These are phyloP conservation scores for Thecocarcelia acutangulata DNA, from an alignment of 2,888 invertebrate species.

Conservation along the genomic window DNA sequence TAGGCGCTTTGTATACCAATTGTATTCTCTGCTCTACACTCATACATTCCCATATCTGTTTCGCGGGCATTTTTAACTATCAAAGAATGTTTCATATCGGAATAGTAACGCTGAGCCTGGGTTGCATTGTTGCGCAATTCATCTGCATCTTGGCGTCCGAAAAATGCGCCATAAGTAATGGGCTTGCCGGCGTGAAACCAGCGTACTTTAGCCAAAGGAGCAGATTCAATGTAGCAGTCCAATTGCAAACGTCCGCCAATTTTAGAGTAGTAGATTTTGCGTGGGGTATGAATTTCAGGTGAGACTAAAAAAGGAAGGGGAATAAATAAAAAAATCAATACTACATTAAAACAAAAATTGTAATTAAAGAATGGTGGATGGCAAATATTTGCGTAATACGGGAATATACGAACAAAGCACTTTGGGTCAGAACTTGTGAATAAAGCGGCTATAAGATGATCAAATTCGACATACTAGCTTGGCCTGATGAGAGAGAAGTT, in stretches of 20 bases:
- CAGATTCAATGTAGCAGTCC: conserved; percentile 86
- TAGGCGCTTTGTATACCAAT: conserved; percentile 87
- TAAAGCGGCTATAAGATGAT: too few relatives aligned
- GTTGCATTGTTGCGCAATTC: conserved; percentile 77
- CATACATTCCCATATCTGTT: conserved; percentile 89
- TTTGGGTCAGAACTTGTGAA: too few relatives aligned
- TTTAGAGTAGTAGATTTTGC: conserved; percentile 88
- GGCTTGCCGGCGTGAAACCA: conserved; percentile 86
- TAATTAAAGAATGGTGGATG: too few relatives aligned
- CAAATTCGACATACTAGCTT: too few relatives aligned
- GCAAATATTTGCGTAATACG: too few relatives aligned
- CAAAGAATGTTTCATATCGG: conserved; percentile 84
- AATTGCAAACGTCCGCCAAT: conserved; percentile 87
- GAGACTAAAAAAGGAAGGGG: conserved; percentile 83
- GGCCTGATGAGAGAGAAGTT: too few relatives aligned
- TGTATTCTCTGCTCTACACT: conserved; percentile 89
- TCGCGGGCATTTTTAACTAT: conserved; percentile 86
- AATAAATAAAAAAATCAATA: neutral
- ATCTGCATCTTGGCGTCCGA: conserved; percentile 81
- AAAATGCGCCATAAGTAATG: conserved; percentile 79
- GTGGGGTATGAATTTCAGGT: conserved; percentile 86
- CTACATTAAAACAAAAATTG: too few relatives aligned
- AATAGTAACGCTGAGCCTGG: conserved; percentile 81
- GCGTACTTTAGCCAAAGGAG: conserved; percentile 86
- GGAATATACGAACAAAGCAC: too few relatives aligned